Evolutionary conservation across 2,797 vertebrate genomes (phyloP).

Genomic region (Tamandua tetradactyla): DNA sequence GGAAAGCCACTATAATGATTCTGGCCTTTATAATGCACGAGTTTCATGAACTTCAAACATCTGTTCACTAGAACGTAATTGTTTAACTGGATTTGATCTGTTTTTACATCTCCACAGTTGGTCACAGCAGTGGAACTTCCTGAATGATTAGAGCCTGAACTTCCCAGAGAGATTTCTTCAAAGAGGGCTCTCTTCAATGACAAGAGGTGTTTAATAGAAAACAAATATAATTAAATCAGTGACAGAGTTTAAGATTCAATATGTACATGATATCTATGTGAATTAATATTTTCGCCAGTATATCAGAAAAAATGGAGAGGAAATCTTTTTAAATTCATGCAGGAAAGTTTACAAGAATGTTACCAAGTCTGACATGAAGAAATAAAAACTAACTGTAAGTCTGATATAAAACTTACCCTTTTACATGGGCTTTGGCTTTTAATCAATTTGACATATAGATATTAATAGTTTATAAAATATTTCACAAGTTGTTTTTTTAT

Average conservation of each 20-base stretch:
- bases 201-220: slow-evolving; percentile 57
- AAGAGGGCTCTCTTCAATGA: slow-evolving; percentile 14
- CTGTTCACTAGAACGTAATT: slow-evolving; percentile 22
- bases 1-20: background rate
- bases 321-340: slow-evolving; percentile 36
- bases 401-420: background rate
- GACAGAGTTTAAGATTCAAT: slow-evolving; percentile 36
- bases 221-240: slow-evolving; percentile 41
- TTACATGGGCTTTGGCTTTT: background rate
- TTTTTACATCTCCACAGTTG: slow-evolving; percentile 30
- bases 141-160: slow-evolving; percentile 1
- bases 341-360: slow-evolving; percentile 30
- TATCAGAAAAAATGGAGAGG: slow-evolving; percentile 45
- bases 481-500: background rate
- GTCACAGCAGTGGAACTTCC: slow-evolving; percentile 41
- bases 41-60: slow-evolving; percentile 13
- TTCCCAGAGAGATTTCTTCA: slow-evolving; percentile 19
- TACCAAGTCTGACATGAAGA: slow-evolving; percentile 44
- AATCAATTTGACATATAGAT: background rate
- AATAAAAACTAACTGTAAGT: slow-evolving; percentile 44
- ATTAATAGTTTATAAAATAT: slow-evolving; percentile 29
- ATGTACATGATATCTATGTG: background rate
- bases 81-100: slow-evolving; percentile 21
- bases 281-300: slow-evolving; percentile 14
- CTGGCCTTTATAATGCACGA: slow-evolving; percentile 26